Conservation (phyloP, 2,797 vertebrate species). For the Alfaro cultratus region DNA sequence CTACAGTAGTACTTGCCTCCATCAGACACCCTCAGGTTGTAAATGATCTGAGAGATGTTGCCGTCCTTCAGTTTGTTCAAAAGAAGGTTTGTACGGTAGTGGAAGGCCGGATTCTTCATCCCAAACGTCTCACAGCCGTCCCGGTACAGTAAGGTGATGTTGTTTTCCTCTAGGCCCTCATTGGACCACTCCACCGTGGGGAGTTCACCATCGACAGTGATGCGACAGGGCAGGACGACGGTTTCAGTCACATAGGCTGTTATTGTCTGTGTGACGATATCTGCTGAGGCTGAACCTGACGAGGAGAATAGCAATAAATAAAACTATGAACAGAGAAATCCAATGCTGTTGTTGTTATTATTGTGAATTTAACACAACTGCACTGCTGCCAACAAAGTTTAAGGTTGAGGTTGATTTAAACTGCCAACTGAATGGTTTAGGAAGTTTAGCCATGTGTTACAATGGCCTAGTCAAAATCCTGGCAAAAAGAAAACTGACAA, state of each 20-base stretch:
- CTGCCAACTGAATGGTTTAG: background rate
- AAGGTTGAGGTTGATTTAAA: background rate
- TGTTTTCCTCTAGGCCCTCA: rapidly evolving
- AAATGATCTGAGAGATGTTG: slow-evolving; percentile 35
- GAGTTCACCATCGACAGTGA: rapidly evolving
- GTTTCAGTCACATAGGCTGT: rapidly evolving
- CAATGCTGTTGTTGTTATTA: background rate
- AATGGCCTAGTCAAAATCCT: background rate
- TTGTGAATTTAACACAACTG: background rate
- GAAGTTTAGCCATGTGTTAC: background rate
- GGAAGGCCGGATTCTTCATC: slow-evolving; percentile 12
- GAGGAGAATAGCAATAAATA: background rate
- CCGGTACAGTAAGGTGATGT: slow-evolving; percentile 21
- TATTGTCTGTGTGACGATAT: rapidly evolving
- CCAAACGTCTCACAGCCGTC: slow-evolving; percentile 20
- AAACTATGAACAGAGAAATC: background rate
- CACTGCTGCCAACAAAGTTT: background rate
- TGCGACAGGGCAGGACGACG: slow-evolving; percentile 24
- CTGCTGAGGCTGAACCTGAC: background rate
- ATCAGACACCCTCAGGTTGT: slow-evolving; percentile 18
- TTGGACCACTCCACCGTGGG: slow-evolving; percentile 44
- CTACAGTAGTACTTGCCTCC: slow-evolving; percentile 14
- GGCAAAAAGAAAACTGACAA: too few relatives aligned
- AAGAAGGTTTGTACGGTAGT: slow-evolving; percentile 23
- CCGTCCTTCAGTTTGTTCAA: background rate